phyloP scores from a whole-genome alignment of 2,797 vertebrate genomes.

The Perodicticus potto region DNA sequence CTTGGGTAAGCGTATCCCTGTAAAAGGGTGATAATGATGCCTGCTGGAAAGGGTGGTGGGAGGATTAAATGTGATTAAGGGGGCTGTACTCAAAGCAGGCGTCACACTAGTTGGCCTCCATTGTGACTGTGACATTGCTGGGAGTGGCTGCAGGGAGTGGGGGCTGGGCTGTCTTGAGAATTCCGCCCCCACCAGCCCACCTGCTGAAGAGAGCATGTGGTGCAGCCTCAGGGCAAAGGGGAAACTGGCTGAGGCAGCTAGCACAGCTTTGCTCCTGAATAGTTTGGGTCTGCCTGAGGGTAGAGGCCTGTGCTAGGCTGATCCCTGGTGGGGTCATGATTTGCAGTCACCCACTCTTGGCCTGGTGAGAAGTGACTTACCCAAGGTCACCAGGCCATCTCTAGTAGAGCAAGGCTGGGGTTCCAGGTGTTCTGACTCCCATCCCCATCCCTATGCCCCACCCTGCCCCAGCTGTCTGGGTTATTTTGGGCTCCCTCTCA shows the following conservation, averaged over 20 bases:
- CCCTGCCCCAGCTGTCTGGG: slow-evolving; percentile 74
- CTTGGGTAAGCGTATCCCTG: slow-evolving; percentile 4
- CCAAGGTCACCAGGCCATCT: slow-evolving; percentile 61
- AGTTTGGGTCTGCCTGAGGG: neutral
- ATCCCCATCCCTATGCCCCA: slow-evolving; percentile 34
- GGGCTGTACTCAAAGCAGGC: neutral
- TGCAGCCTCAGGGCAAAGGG: slow-evolving; percentile 35
- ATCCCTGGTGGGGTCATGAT: neutral
- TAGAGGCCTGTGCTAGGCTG: neutral
- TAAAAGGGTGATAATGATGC: neutral
- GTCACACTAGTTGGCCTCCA: neutral
- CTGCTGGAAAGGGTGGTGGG: neutral
- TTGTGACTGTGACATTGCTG: neutral
- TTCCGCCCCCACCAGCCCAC: slow-evolving; percentile 44
- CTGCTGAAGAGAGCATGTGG: slow-evolving; percentile 42
- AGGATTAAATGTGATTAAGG: slow-evolving; percentile 47
- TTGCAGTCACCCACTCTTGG: neutral
- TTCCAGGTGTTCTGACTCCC: slow-evolving; percentile 69
- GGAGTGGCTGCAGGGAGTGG: slow-evolving; percentile 43
- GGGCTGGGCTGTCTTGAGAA: neutral
- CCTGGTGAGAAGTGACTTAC: neutral
- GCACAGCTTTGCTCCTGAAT: fast-evolving
- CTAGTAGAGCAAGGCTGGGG: neutral
- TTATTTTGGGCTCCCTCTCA: slow-evolving; percentile 72
- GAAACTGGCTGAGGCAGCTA: neutral